Percentiles rank a stretch among this genome's conserved stretches.
Conservation (phyloP, 2,113 vertebrate species). For the Dipodomys stephensi region DNA sequence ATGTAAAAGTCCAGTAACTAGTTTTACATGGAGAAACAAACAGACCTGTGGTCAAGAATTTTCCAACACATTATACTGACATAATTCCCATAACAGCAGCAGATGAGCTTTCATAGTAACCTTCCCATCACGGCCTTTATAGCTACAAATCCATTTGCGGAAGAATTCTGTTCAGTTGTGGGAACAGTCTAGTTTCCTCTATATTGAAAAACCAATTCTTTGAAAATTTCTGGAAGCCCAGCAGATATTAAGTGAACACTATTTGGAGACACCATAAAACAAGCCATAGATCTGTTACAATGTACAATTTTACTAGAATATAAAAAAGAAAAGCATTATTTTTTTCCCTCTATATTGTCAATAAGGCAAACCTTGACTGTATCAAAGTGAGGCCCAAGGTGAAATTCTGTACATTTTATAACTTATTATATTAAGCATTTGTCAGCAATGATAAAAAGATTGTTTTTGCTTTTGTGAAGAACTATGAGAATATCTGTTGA, state of each 20-base stretch:
- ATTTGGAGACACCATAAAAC: background rate
- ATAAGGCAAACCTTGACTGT: background rate
- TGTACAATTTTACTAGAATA: background rate
- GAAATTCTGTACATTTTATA: background rate
- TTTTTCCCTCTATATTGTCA: background rate
- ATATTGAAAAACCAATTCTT: slow-evolving; percentile 2
- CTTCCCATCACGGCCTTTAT: background rate
- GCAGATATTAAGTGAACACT: background rate
- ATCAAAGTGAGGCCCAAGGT: background rate
- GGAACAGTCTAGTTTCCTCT: background rate
- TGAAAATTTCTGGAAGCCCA: slow-evolving; percentile 11
- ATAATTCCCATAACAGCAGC: background rate
- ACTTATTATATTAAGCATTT: background rate
- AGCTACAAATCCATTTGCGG: background rate
- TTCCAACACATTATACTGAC: background rate
- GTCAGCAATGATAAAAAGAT: background rate
- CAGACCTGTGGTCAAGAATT: background rate
- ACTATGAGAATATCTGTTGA: slow-evolving; percentile 26
- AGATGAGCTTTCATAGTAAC: background rate
- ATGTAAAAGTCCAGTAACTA: background rate
- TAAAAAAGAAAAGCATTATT: background rate
- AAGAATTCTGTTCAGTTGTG: background rate
- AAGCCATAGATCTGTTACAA: background rate
- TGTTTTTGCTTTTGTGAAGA: background rate
- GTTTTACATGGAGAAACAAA: slow-evolving; percentile 22